phyloP scores from a whole-genome alignment of 2,888 invertebrate genomes.

The Bellardia bayeri region DNA sequence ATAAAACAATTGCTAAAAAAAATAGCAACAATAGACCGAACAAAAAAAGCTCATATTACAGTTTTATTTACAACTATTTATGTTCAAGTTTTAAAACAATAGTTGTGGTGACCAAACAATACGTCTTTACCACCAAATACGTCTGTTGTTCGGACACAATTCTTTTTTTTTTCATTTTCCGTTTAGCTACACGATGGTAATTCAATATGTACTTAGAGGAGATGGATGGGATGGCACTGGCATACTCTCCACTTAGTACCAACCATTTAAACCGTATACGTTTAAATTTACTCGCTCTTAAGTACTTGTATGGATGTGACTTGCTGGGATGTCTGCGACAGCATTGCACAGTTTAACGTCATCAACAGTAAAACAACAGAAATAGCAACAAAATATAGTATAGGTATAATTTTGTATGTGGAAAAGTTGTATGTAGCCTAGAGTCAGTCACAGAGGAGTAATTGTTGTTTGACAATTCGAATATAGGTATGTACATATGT shows the following conservation, averaged over 20 bases:
- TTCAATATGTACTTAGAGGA: constrained; percentile 37
- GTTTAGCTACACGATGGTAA: constrained; percentile 49
- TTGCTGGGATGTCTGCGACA: constrained; percentile 53
- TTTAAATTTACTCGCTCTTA: background rate
- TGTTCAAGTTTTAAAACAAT: constrained; percentile 44
- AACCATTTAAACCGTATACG: constrained; percentile 29
- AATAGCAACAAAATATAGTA: constrained; percentile 8
- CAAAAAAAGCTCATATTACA: constrained; percentile 57
- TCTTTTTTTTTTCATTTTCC: constrained; percentile 4
- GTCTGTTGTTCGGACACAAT: constrained; percentile 19
- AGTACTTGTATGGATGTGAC: constrained; percentile 10
- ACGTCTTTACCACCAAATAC: constrained; percentile 33
- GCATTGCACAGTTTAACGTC: constrained; percentile 49
- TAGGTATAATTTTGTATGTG: background rate
- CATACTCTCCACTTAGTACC: background rate
- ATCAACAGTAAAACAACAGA: background rate
- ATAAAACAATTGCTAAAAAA: constrained; percentile 6
- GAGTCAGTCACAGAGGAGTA: constrained; percentile 29
- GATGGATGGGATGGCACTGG: constrained; percentile 24
- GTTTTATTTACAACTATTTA: constrained; percentile 53
- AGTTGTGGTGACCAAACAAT: constrained; percentile 41
- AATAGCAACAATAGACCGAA: constrained; percentile 41
- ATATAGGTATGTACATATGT: background rate
- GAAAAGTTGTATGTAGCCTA: background rate
- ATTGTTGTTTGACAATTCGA: constrained; percentile 37